Evolutionary conservation across 2,888 invertebrate genomes (phyloP), one percentile per base, ranked within the genome.

Genomic region (Cryptocheilus praepositus): DNA sequence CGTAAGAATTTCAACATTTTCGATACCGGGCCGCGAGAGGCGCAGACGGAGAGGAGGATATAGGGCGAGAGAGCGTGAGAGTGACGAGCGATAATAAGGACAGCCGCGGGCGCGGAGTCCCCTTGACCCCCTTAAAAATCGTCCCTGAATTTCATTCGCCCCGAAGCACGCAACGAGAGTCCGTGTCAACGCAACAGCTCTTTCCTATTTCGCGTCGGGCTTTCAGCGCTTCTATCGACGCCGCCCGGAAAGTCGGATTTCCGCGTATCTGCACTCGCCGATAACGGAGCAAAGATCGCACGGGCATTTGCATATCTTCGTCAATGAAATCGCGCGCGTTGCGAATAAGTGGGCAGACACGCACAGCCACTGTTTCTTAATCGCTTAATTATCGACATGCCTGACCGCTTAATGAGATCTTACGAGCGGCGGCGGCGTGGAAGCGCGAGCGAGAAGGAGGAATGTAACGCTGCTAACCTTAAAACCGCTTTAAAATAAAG

Each of bases 71-170:
- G 13, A 7, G 36, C 36, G 36, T 52, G 22, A 49, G n/a, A 65
- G 61, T 64, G 69, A 69, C 57, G 60, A 62, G 25, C 61, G 68
- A 80, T 81, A 79, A 80, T 77, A 81, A 79, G 71, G 59, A 78
- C 73, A 67, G 73, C 71, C 77, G 67, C 76, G 75, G 73, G 79
- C 71, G 70, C 52, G 70, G 75, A 77, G 76, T 85, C 70, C 83
- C 84, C 85, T 85, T 85, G 85, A 85, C 85, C 84, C 81, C 81
- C 74, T 85, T 85, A 71, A 78, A 81, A 81, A 78, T 77, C 70
- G 84, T 80, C 84, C 83, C 82, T 83, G 84, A 76, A 70, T 69
- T 78, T 71, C 73, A 62, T 70, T 63, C 76, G 74, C 58, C 72
- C 73, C 45, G 60, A 69, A 74, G 66, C 69, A 65, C 66, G 71